Conservation (phyloP, 2,797 vertebrate species). For the Rhabdomys pumilio region DNA sequence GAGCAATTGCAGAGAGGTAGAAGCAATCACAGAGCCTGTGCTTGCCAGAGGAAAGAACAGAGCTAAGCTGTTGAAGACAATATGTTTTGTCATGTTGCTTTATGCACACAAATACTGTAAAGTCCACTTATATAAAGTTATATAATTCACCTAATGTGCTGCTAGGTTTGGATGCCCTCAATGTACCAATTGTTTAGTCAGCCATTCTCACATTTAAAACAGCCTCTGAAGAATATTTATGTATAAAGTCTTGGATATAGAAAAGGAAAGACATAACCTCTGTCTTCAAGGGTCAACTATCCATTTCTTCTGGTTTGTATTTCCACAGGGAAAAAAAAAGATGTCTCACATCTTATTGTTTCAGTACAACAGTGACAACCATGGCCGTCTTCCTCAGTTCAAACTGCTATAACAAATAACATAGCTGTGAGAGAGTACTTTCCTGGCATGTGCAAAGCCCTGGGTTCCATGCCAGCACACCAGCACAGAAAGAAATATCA, state of each 20-base stretch:
- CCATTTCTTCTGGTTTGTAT: background rate
- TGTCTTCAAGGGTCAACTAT: constrained; percentile 11
- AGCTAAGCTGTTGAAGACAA: constrained; percentile 37
- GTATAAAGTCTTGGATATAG: background rate
- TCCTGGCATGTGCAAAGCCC: background rate
- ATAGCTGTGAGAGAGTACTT: background rate
- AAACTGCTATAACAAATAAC: constrained; percentile 12
- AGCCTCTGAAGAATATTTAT: constrained; percentile 4
- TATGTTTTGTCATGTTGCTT: constrained; percentile 60
- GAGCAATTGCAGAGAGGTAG: constrained; percentile 73
- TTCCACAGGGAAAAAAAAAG: constrained; percentile 12
- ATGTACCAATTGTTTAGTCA: constrained; percentile 19
- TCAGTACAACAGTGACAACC: background rate
- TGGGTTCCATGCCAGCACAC: background rate
- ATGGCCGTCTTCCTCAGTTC: background rate
- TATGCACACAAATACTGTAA: constrained; percentile 58
- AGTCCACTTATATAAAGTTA: constrained; percentile 46
- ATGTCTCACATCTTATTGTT: background rate
- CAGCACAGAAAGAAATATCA: background rate
- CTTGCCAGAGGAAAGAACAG: constrained; percentile 63
- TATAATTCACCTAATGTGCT: constrained; percentile 51
- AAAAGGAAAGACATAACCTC: constrained; percentile 29
- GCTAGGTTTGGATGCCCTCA: background rate
- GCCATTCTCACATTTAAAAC: background rate
- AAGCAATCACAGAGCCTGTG: constrained; percentile 69